Base-by-base conservation (phyloP, 2,113 vertebrate genomes). In the Pteruthius melanotis region DNA sequence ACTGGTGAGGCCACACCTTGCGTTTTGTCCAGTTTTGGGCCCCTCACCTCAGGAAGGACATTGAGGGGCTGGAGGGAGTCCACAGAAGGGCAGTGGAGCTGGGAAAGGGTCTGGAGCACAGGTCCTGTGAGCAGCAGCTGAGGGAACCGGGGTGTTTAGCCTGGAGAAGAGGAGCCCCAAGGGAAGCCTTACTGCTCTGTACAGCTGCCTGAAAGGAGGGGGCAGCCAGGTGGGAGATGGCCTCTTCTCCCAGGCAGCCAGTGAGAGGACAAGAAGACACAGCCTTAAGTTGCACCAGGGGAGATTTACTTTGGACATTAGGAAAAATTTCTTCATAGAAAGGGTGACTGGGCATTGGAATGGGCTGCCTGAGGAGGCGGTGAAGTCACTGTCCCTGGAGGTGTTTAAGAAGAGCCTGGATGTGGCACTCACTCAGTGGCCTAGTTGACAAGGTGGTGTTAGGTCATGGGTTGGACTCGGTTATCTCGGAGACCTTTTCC, bases 41-140 rank as follows among this genome's bases (percentile, higher is more conserved):
- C 31, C 8, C 14, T 4, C 5, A 2, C 0, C 21, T 59, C 31
- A 21, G 24, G 21, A 35, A 59, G 8, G 7, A 31, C 3, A 3
- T 4, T 50, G 31, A 12, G 7, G 2, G 17, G 11, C 20, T 40
- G 30, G 7, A 14, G 28, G 3, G 2, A 15, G 37, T 68, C 35
- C 26, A 44, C 35, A 40, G 52, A 57, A 76, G 35, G 35, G 9
- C 31, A 35, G 0, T 21, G 44, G 17, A 50, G 11, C 31, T 77
- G 63, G 26, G 13, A 3, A 68, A 68, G 37, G 26, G 13, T 52
- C 17, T 86, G 27, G 27, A 52, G 1, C 22, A 37, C 31, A 33
- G 33, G 14, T 37, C 22, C 6, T 31, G 0, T 13, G 31, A 60
- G 37, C 9, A 68, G 26, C 27, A 37, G 14, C 31, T 44, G 37